Evolutionary conservation across 2,113 vertebrate genomes (phyloP), one percentile per base, ranked within the genome.

Genomic region (Varanus salvator): DNA sequence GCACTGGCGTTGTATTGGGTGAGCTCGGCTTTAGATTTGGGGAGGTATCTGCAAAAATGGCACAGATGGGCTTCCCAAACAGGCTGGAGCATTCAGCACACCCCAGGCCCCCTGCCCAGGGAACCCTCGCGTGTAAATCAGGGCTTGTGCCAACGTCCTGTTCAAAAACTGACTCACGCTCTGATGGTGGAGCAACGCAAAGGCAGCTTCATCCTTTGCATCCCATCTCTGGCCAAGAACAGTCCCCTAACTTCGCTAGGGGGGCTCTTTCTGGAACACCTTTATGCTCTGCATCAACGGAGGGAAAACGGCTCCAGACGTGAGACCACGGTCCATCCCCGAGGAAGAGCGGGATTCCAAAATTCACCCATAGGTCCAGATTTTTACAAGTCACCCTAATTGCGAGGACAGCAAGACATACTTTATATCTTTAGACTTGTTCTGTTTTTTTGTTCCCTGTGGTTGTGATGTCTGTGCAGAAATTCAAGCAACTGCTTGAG

Each of bases 401-500:
- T 6, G 23, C 15, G 27, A 29, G 3, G 3, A 4, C 38, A 68
- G 29, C 82, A 3, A 8, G 17, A 34, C 6, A 14, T 38, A 6
- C 23, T 21, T 11, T n/a, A n/a, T n/a, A 54, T 66, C 31, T 29
- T 77, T 54, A 15, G 31, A 21, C 54, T 57, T 34, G 1, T 60
- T 82, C 87, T 23, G 34, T 82, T 68, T 82, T 68, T 90, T 15
- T 19, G 60, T 64, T 64, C 38, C 57, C 72, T 57, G 31, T n/a
- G 85, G 11, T 15, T 44, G 71, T n/a, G 8, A 14, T 31, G 7
- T 81, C 91, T 34, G 0, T 25, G 5, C 88, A 97, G 96, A 93
- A 92, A 88, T 97, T 96, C 93, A 93, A 81, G 68, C 25, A 92
- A 17, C 69, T 87, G 8, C 66, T 95, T 2, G 90, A 96, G 34